Percentiles rank a stretch among this genome's conserved stretches.
phyloP scores from a whole-genome alignment of 1,140 invertebrate species.

The Macrocentrus cingulum region DNA sequence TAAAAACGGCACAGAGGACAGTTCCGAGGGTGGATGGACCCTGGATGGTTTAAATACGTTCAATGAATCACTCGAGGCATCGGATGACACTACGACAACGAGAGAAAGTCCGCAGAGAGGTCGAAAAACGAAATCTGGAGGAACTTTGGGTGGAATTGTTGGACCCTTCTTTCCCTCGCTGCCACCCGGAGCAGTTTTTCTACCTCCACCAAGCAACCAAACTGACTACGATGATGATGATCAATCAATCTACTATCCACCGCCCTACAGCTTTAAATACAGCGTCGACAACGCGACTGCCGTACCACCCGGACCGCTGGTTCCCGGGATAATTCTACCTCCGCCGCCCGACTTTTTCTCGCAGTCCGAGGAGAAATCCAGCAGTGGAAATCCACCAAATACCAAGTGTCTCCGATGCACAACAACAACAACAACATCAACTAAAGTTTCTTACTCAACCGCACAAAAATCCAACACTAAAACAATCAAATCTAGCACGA shows the following conservation, averaged over 20 bases:
- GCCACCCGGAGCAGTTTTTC: conserved; percentile 70
- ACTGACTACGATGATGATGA: conserved; percentile 81
- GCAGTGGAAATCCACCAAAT: conserved; percentile 34
- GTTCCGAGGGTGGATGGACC: conserved; percentile 38
- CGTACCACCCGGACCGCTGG: conserved; percentile 80
- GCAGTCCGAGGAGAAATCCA: conserved; percentile 58
- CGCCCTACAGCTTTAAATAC: conserved; percentile 85
- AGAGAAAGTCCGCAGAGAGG: conserved; percentile 27
- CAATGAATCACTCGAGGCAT: conserved; percentile 44
- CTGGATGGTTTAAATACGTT: conserved; percentile 46
- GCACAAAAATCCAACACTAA: conserved; percentile 42
- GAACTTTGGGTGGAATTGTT: conserved; percentile 42
- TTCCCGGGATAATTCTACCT: conserved; percentile 83
- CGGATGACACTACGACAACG: conserved; percentile 51
- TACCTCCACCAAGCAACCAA: conserved; percentile 70
- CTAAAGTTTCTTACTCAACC: conserved; percentile 16
- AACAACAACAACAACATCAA: conserved; percentile 50
- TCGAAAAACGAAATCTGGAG: conserved; percentile 25
- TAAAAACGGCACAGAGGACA: conserved; percentile 58
- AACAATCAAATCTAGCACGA: conserved; percentile 48
- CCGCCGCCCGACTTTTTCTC: conserved; percentile 85
- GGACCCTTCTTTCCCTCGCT: conserved; percentile 65
- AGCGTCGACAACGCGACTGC: conserved; percentile 73
- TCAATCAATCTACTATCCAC: conserved; percentile 86
- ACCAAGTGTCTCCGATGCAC: conserved; percentile 46